phyloP scores from a whole-genome alignment of 64 coral and sea anemone species.

The Stylophora pistillata region DNA sequence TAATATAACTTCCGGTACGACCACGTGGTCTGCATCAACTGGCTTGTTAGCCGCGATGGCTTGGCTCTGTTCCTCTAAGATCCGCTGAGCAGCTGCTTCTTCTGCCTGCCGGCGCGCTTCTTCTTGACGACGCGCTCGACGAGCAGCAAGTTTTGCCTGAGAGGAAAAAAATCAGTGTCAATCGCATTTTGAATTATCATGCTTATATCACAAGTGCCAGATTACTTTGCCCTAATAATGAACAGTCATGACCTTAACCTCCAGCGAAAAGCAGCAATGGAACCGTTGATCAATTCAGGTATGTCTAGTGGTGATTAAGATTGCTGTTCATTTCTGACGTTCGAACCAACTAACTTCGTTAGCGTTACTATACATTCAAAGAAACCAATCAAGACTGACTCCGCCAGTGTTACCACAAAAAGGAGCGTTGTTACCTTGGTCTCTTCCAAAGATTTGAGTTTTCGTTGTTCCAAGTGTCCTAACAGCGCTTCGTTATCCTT shows the following conservation, averaged over 20 bases:
- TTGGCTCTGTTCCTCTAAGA: constrained; percentile 96
- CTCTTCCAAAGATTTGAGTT: constrained; percentile 72
- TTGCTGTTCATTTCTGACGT: too few species aligned
- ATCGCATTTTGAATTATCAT: too few species aligned
- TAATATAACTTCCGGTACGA: constrained; percentile 81
- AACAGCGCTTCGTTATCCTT: constrained; percentile 81
- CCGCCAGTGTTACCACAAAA: background rate
- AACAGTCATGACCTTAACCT: too few species aligned
- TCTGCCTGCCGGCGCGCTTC: constrained; percentile 92
- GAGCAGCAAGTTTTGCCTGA: constrained; percentile 88
- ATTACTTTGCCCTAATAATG: too few species aligned
- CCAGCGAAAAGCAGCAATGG: too few species aligned
- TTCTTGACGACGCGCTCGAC: constrained; percentile 82
- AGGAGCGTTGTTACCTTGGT: constrained; percentile 59
- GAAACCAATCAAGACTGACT: too few species aligned
- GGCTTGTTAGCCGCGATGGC: constrained; percentile 82
- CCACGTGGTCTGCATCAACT: constrained; percentile 80
- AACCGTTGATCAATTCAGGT: too few species aligned
- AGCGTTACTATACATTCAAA: too few species aligned
- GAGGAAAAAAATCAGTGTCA: background rate
- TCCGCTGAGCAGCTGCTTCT: constrained; percentile 78
- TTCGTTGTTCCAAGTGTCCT: constrained; percentile 71
- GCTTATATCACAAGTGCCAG: too few species aligned
- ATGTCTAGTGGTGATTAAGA: too few species aligned
- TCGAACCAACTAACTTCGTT: too few species aligned